phyloP scores from a whole-genome alignment of 2,113 vertebrate species.

The Morone chrysops region DNA sequence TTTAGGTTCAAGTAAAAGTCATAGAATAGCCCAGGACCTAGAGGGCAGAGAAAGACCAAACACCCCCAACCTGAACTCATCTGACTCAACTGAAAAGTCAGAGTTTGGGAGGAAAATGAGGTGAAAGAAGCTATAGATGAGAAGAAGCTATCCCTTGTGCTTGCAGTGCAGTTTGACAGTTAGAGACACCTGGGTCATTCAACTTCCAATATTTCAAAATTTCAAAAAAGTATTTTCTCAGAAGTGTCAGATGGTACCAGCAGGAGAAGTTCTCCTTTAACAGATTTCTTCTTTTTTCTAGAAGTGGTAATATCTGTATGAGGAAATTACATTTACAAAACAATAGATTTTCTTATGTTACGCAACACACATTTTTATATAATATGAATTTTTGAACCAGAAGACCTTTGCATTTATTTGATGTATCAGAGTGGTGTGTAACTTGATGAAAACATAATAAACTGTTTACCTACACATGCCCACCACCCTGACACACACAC shows the following conservation, averaged over 20 bases:
- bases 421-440: neutral
- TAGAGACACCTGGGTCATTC: conserved; percentile 15
- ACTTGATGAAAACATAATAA: neutral
- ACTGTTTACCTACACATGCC: neutral
- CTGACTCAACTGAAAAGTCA: neutral
- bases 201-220: neutral
- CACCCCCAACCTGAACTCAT: conserved; percentile 1
- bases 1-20: neutral
- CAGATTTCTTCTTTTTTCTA: neutral
- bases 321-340: neutral
- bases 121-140: conserved; percentile 2
- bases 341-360: neutral
- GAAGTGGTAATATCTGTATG: neutral
- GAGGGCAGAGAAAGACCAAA: neutral
- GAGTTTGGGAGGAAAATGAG: conserved; percentile 11
- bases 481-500: neutral
- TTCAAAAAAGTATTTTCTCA: conserved; percentile 11
- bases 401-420: neutral
- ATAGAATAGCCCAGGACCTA: neutral
- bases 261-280: neutral
- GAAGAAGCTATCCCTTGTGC: neutral
- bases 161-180: neutral
- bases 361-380: neutral
- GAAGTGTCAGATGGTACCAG: neutral
- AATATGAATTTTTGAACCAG: neutral